phyloP scores from a whole-genome alignment of 2,888 invertebrate species.

The Gibbula magus region DNA sequence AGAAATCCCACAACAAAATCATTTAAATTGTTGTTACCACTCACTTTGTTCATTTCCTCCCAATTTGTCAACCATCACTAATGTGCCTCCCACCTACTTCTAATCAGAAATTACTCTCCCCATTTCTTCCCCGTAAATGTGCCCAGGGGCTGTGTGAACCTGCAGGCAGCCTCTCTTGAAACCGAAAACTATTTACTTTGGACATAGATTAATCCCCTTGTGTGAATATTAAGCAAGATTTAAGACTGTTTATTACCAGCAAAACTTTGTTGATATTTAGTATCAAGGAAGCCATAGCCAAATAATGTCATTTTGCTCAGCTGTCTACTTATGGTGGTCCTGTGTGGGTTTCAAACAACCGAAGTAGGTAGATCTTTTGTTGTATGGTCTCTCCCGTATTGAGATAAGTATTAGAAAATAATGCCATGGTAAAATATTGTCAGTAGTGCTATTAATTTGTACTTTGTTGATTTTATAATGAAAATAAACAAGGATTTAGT shows the following conservation, averaged over 20 bases:
- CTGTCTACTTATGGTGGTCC: not conserved
- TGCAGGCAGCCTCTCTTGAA: not conserved
- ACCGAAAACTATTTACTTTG: not conserved
- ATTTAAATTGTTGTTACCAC: conserved; percentile 11
- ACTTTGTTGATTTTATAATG: not conserved
- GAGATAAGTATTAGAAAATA: not conserved
- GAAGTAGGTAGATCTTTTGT: not conserved
- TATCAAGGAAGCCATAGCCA: not conserved
- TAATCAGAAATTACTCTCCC: not conserved
- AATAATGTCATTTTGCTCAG: conserved; percentile 7
- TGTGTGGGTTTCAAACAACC: not conserved
- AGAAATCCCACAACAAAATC: not conserved
- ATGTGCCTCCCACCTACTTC: not conserved
- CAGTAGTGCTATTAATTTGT: not conserved
- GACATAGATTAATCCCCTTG: conserved; percentile 7
- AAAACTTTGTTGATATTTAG: conserved; percentile 1
- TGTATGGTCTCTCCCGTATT: not conserved
- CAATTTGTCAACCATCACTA: conserved; percentile 7
- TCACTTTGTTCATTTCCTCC: not conserved
- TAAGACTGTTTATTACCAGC: not conserved
- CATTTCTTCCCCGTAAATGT: not conserved
- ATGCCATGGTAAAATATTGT: conserved; percentile 15
- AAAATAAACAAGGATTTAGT: too few species aligned
- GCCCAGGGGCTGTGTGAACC: not conserved
- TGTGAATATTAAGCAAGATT: not conserved